phyloP scores from a whole-genome alignment of 2,797 vertebrate species.

The Girardinus metallicus region DNA sequence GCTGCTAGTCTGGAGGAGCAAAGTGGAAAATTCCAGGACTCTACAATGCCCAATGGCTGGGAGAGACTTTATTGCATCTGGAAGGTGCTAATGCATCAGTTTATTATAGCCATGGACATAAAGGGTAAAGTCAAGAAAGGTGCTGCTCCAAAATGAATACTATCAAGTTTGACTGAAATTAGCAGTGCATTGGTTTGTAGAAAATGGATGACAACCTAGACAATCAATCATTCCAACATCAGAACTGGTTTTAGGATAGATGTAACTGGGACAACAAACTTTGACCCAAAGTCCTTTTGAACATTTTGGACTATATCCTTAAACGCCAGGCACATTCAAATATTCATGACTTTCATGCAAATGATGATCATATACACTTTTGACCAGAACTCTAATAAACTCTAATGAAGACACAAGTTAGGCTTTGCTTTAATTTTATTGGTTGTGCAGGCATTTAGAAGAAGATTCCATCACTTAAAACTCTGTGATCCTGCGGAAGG shows the following conservation, averaged over 20 bases:
- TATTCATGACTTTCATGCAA: neutral
- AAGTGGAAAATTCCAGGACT: neutral
- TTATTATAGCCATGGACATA: neutral
- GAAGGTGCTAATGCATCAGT: neutral
- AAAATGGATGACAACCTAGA: neutral
- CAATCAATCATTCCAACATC: neutral
- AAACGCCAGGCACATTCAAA: neutral
- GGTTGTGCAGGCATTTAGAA: neutral
- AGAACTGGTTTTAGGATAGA: neutral
- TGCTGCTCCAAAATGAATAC: neutral
- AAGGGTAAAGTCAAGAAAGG: neutral
- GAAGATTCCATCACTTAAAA: constrained; percentile 51
- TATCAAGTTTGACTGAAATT: neutral
- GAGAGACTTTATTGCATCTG: neutral
- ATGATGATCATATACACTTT: neutral
- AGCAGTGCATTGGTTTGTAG: no score
- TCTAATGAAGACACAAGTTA: constrained; percentile 14
- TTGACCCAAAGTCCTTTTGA: neutral
- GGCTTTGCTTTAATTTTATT: constrained; percentile 56
- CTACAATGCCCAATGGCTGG: neutral
- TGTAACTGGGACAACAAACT: neutral
- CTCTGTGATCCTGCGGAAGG: constrained; percentile 83
- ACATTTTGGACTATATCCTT: neutral
- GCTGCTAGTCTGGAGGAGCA: neutral
- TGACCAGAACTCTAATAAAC: neutral